Conservation (phyloP, 2,797 vertebrate species). For the Centroberyx gerrardi region DNA sequence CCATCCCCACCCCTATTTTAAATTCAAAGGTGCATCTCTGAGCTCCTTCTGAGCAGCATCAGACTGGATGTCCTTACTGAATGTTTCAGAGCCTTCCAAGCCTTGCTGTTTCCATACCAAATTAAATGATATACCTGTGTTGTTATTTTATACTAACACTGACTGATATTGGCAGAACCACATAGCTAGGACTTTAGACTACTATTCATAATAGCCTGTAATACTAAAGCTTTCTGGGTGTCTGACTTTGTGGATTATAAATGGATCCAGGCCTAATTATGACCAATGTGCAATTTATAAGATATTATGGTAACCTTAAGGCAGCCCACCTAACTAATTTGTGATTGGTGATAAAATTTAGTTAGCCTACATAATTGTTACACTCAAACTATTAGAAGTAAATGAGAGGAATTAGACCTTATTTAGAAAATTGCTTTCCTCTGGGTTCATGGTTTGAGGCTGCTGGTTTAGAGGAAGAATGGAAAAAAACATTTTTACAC, state of each 20-base stretch:
- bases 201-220: background rate
- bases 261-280: slow-evolving; percentile 5
- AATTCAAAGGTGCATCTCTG: slow-evolving; percentile 61
- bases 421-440: background rate
- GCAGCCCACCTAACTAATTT: background rate
- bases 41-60: slow-evolving; percentile 36
- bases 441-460: no score
- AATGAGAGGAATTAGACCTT: background rate
- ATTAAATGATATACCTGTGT: background rate
- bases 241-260: slow-evolving; percentile 10
- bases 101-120: slow-evolving; percentile 16
- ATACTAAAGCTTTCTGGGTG: background rate
- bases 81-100: slow-evolving; percentile 35
- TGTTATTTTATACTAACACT: slow-evolving; percentile 6
- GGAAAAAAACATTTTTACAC: background rate
- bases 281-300: background rate
- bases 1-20: slow-evolving; percentile 60
- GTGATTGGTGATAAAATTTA: background rate
- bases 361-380: background rate
- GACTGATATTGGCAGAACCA: background rate
- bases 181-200: background rate
- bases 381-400: background rate
- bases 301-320: background rate
- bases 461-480: no score
- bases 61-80: slow-evolving; percentile 38